Conservation (phyloP, 2,888 invertebrate species). For the Phyllotreta cruciferae region DNA sequence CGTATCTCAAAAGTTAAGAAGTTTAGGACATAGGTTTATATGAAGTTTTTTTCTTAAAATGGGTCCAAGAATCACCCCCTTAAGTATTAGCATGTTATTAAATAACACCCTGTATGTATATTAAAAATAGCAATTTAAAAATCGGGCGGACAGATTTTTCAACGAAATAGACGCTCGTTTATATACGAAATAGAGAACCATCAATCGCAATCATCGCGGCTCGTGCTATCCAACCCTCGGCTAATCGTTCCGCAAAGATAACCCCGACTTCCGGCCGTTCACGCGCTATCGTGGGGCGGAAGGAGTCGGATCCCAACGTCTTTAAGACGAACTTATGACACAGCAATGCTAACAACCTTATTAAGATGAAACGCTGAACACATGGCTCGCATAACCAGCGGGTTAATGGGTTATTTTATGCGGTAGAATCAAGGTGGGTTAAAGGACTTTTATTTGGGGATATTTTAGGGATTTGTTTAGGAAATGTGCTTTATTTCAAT, state of each 20-base stretch:
- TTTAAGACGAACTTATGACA: constrained; percentile 5
- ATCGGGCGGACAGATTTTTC: too few species aligned
- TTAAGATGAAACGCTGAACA: constrained; percentile 11
- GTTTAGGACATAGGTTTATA: too few species aligned
- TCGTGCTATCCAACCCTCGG: constrained; percentile 6
- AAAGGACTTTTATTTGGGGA: neutral
- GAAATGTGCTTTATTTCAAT: too few species aligned
- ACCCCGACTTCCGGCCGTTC: constrained; percentile 8
- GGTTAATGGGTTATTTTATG: too few species aligned
- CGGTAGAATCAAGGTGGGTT: neutral
- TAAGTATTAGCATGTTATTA: too few species aligned
- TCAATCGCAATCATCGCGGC: constrained; percentile 10
- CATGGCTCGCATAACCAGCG: neutral
- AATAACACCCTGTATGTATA: too few species aligned
- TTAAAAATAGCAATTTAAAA: too few species aligned
- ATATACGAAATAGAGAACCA: constrained; percentile 5
- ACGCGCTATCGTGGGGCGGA: neutral
- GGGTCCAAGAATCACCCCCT: too few species aligned
- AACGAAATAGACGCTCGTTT: too few species aligned
- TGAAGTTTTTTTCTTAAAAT: too few species aligned
- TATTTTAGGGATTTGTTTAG: too few species aligned
- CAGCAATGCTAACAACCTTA: constrained; percentile 11
- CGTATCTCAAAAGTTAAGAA: too few species aligned
- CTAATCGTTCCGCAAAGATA: constrained; percentile 11
- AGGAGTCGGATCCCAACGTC: constrained; percentile 1